Conservation (phyloP, 2,113 vertebrate genomes). For the Cephalopterus ornatus region DNA sequence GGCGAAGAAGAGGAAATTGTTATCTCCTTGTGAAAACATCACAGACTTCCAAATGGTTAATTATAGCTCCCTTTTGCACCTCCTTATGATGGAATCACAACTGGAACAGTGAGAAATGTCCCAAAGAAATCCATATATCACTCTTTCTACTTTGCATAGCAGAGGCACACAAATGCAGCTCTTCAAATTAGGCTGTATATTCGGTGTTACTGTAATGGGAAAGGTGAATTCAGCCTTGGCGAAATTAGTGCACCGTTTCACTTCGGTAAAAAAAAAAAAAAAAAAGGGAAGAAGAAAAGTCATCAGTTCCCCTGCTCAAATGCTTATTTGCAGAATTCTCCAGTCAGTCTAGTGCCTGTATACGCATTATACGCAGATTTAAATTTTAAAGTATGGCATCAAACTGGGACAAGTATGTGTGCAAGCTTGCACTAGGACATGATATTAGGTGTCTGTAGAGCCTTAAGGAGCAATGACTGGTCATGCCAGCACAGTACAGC, state of each 20-base stretch:
- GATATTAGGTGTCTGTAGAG: not conserved
- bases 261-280: not conserved
- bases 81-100: not conserved
- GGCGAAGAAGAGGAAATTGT: not conserved
- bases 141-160: not conserved
- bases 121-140: not conserved
- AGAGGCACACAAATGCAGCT: not conserved
- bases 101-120: not conserved
- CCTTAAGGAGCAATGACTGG: not conserved
- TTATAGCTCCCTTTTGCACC: not conserved
- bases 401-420: not conserved
- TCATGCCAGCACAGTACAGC: not conserved
- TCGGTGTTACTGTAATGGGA: not conserved
- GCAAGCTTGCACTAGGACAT: not conserved
- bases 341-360: not conserved
- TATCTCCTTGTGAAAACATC: not conserved
- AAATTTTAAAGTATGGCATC: not conserved
- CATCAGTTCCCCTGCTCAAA: not conserved
- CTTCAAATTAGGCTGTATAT: not conserved
- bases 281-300: rapidly evolving
- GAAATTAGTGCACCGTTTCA: not conserved
- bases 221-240: not conserved
- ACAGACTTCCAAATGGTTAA: not conserved
- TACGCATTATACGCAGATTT: not conserved
- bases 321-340: not conserved